Evolutionary conservation across 2,888 invertebrate species (phyloP).

Genomic region (Celastrina argiolus): DNA sequence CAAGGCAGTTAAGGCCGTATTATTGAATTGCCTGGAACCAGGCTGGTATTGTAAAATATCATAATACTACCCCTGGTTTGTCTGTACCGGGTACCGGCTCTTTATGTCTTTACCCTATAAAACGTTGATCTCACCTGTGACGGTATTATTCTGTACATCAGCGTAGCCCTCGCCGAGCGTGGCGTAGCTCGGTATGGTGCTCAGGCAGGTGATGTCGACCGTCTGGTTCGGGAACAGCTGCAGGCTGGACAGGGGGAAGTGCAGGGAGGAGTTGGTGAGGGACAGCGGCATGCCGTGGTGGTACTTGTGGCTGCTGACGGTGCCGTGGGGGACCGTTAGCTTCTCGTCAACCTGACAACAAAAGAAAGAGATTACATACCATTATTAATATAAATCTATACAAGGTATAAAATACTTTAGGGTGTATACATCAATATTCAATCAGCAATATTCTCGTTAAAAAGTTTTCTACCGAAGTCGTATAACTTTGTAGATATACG

Average conservation of each 20-base stretch:
- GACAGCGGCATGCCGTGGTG: conserved; percentile 66
- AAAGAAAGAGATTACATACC: not conserved
- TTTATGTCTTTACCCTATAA: not conserved
- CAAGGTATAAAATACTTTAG: no score
- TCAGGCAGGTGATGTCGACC: conserved; percentile 84
- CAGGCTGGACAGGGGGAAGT: conserved; percentile 82
- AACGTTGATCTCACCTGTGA: conserved; percentile 78
- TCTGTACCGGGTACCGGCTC: no score
- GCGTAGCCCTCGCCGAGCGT: conserved; percentile 83
- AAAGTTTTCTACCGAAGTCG: no score
- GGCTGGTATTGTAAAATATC: no score
- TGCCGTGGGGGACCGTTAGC: conserved; percentile 62
- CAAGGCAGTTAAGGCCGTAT: no score
- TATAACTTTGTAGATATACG: no score
- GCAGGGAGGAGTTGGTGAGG: conserved; percentile 71
- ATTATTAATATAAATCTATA: no score
- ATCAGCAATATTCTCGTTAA: no score
- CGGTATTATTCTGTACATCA: conserved; percentile 83
- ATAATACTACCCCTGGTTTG: no score
- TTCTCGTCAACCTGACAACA: conserved; percentile 62
- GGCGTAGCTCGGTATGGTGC: conserved; percentile 87
- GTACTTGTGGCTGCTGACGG: conserved; percentile 55
- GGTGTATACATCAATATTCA: no score
- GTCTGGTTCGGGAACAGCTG: conserved; percentile 83
- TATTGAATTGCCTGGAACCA: no score